Evolutionary conservation across 2,888 invertebrate species (phyloP), one percentile per base, ranked within the genome.

Genomic region (Scrobipalpa costella): DNA sequence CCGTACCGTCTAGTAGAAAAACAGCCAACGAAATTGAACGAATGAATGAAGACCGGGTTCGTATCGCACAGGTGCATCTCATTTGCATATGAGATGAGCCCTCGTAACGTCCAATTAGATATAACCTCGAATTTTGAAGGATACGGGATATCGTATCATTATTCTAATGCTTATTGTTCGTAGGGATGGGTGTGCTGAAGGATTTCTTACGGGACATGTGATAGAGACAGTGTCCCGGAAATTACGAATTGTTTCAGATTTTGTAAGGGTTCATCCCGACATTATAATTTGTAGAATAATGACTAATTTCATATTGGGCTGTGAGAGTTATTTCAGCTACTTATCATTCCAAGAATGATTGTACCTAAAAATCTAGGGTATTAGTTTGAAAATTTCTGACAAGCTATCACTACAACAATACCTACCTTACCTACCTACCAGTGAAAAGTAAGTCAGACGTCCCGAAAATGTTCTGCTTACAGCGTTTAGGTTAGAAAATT

Each of bases 61-160:
- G 63, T 65, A 65, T 63, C 50, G 63, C 62, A 62, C 65, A 72
- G 68, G 73, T 79, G 83, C 75, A 77, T 78, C 77, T 62, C 71
- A 86, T 86, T 85, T 78, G 77, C 87, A 85, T 86, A 81, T 72
- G 73, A 80, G 83, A 85, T 85, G 75, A 77, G 77, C 70, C 72
- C 66, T 73, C 75, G 71, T 70, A 58, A 55, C 40, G 71, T 76
- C 73, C 74, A 80, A 86, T 86, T 85, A 83, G 74, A 75, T 73
- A 72, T 40, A 44, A 40, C 57, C 61, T 44, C 58, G 38, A 63
- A 61, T 63, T 65, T 63, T 49, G 71, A 72, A 71, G 63, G 68
- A 73, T 73, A 70, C 67, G 63, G 68, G 71, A 74, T 73, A 74
- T 78, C 73, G 73, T 83, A 81, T 86, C 74, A 86, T 88, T 88